Percentiles rank a stretch among this genome's conserved stretches.
These are phyloP conservation scores for Euwallacea fornicatus DNA, from an alignment of 1,140 invertebrate genomes.

Conservation along the genomic window DNA sequence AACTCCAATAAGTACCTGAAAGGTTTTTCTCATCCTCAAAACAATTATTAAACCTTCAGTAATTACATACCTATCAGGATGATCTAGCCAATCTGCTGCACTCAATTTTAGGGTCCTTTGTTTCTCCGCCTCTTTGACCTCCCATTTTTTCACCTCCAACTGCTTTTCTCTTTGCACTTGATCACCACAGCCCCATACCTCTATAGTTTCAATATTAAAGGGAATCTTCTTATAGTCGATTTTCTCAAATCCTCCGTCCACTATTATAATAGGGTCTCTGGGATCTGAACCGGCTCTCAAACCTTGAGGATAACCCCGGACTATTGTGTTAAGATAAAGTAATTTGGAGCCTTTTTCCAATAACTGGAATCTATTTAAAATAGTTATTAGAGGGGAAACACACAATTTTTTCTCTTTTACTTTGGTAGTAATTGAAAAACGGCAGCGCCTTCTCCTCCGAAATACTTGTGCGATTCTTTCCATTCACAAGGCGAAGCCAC, in stretches of 20 bases:
- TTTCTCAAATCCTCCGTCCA: constrained; percentile 73
- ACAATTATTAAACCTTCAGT: background rate
- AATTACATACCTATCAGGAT: constrained; percentile 73
- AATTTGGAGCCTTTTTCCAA: constrained; percentile 74
- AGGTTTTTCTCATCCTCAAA: background rate
- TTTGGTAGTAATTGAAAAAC: constrained; percentile 79
- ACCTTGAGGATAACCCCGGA: constrained; percentile 82
- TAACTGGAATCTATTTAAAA: constrained; percentile 62
- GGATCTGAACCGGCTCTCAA: constrained; percentile 79
- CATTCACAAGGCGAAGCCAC: constrained; percentile 79
- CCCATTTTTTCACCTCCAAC: constrained; percentile 87
- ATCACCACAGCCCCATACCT: constrained; percentile 88
- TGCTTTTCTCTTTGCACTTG: constrained; percentile 73
- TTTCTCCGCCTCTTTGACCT: constrained; percentile 81
- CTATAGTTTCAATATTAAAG: constrained; percentile 62
- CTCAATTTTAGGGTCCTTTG: constrained; percentile 79
- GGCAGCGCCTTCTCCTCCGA: constrained; percentile 75
- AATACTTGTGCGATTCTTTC: constrained; percentile 82
- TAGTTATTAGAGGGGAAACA: background rate
- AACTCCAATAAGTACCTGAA: constrained; percentile 73
- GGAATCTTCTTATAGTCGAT: constrained; percentile 66
- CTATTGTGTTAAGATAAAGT: constrained; percentile 79
- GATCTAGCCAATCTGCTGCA: constrained; percentile 85
- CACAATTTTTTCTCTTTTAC: constrained; percentile 52
- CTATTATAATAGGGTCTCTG: constrained; percentile 69